A percentile compares a stretch with the other conserved stretches of the same genome.
Evolutionary conservation across 2,113 vertebrate genomes (phyloP).

Genomic region (Albula goreensis): DNA sequence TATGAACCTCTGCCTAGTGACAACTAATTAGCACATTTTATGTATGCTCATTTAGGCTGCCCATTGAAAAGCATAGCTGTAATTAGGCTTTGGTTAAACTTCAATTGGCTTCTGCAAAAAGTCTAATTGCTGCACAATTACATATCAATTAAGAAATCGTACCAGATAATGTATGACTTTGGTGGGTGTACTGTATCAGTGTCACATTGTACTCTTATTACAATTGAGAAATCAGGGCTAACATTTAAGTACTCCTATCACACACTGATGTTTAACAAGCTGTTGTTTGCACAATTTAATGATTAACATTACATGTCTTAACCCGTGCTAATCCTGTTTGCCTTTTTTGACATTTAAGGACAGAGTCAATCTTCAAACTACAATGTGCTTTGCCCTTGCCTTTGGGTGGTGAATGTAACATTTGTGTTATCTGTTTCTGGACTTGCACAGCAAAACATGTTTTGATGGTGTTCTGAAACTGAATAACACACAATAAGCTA

Average conservation of each 20-base stretch:
- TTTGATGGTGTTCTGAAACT: neutral
- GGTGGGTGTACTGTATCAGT: neutral
- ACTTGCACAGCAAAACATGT: neutral
- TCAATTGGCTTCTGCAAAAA: neutral
- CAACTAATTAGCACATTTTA: constrained; percentile 2
- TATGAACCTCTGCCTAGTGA: neutral
- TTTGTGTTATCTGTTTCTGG: neutral
- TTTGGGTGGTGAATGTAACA: neutral
- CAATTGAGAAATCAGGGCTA: neutral
- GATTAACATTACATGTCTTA: neutral
- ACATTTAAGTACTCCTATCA: neutral
- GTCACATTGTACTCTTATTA: neutral
- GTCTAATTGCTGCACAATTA: constrained; percentile 1
- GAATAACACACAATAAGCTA: neutral
- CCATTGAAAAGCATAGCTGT: neutral
- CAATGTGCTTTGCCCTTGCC: neutral
- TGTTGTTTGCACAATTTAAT: neutral
- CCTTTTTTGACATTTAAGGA: neutral
- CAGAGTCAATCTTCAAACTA: neutral
- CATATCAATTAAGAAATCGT: neutral
- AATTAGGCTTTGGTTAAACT: neutral
- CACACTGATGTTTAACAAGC: neutral
- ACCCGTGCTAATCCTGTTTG: neutral
- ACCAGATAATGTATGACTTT: neutral
- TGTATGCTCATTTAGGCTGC: neutral